A percentile compares a stretch with the other conserved stretches of the same genome.
These are phyloP conservation scores for Bellardia pandia DNA, from an alignment of 2,888 invertebrate genomes.

Conservation along the genomic window DNA sequence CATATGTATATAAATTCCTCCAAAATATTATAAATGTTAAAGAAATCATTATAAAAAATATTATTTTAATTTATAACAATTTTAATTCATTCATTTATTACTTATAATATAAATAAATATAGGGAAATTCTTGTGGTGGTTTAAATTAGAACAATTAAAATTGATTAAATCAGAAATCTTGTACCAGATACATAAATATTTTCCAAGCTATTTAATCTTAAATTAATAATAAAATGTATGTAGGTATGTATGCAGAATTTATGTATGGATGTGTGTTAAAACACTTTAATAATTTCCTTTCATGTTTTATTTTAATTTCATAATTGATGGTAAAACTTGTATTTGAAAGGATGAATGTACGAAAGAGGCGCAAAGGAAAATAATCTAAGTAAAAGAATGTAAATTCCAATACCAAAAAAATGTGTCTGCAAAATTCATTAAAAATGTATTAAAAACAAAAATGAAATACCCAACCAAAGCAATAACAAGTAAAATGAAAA, in stretches of 20 bases:
- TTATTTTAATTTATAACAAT: background rate
- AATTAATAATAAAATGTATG: constrained; percentile 3
- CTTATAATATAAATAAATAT: background rate
- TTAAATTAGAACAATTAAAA: constrained; percentile 39
- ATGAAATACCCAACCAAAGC: constrained; percentile 2
- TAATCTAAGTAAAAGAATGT: constrained; percentile 2
- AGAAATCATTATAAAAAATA: too few relatives aligned
- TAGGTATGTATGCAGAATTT: background rate
- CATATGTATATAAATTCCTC: background rate
- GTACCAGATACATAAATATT: constrained; percentile 3
- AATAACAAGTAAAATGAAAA: constrained; percentile 19
- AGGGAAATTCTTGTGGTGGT: background rate
- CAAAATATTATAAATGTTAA: too few relatives aligned
- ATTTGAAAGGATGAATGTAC: background rate
- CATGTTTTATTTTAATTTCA: constrained; percentile 29
- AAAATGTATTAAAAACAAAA: constrained; percentile 32
- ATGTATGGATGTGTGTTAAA: background rate
- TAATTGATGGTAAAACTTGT: constrained; percentile 37
- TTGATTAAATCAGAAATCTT: constrained; percentile 30
- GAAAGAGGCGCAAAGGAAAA: constrained; percentile 9
- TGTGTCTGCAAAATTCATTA: constrained; percentile 70
- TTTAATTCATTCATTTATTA: too few relatives aligned
- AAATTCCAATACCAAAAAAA: constrained; percentile 54
- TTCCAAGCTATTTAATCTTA: background rate
- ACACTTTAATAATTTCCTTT: constrained; percentile 18